Evolutionary conservation across 1,140 invertebrate species (phyloP).

Genomic region (Drosophila tropicalis): DNA sequence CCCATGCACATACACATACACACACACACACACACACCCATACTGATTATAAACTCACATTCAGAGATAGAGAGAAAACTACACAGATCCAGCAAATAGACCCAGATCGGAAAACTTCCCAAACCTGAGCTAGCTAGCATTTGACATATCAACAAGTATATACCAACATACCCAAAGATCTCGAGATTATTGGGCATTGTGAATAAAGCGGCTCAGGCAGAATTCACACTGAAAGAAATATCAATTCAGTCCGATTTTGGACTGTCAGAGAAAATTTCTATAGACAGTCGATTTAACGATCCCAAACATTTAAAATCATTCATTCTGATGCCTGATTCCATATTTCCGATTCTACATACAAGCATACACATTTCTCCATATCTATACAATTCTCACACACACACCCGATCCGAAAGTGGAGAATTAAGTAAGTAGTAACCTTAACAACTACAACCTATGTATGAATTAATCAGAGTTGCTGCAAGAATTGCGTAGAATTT

Average conservation of each 20-base stretch:
- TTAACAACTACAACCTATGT: slow-evolving; percentile 15
- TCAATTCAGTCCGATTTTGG: neutral
- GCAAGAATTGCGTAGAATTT: slow-evolving; percentile 56
- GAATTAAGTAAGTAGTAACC: slow-evolving; percentile 17
- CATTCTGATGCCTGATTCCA: neutral
- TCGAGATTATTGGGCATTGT: slow-evolving; percentile 11
- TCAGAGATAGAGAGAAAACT: neutral
- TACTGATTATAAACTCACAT: neutral
- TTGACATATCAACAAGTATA: slow-evolving; percentile 40
- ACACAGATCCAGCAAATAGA: neutral
- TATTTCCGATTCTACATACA: neutral
- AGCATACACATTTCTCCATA: neutral
- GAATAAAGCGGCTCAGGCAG: slow-evolving; percentile 5
- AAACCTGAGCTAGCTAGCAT: slow-evolving; percentile 22
- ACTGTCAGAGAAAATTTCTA: neutral
- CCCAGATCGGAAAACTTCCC: neutral
- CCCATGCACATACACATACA: neutral
- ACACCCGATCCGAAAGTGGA: slow-evolving; percentile 2
- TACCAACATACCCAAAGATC: slow-evolving; percentile 11
- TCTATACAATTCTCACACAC: neutral
- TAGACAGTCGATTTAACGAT: neutral
- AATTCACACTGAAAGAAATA: neutral
- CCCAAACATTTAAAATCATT: neutral
- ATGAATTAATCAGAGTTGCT: slow-evolving; percentile 62
- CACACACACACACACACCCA: neutral